Conservation (phyloP, 2,888 invertebrate species). For the Pteria penguin region DNA sequence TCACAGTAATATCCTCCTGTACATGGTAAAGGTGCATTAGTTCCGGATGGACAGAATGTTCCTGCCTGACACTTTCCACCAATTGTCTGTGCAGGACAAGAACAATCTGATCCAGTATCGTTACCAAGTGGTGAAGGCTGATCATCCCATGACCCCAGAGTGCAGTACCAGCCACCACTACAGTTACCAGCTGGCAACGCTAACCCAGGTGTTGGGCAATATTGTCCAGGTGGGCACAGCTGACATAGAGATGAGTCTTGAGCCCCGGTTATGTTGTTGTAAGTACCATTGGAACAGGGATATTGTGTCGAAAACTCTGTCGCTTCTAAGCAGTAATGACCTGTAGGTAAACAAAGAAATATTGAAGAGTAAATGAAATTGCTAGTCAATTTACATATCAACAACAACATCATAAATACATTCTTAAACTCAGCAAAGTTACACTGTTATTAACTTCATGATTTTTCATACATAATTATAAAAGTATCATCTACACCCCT, state of each 20-base stretch:
- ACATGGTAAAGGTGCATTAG: conserved; percentile 67
- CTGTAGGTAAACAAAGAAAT: no score
- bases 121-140: conserved; percentile 69
- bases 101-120: conserved; percentile 62
- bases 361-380: no score
- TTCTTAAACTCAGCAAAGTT: no score
- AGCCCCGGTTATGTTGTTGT: conserved; percentile 68
- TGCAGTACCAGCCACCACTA: conserved; percentile 76
- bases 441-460: no score
- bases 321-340: conserved; percentile 69
- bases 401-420: no score
- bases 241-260: conserved; percentile 63
- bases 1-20: conserved; percentile 73
- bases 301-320: conserved; percentile 72
- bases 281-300: conserved; percentile 74
- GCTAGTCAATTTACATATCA: no score
- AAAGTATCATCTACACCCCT: background rate
- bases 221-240: conserved; percentile 73
- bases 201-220: conserved; percentile 71
- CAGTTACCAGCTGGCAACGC: conserved; percentile 70
- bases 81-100: conserved; percentile 68
- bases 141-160: conserved; percentile 70
- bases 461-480: background rate
- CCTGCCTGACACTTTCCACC: conserved; percentile 75
- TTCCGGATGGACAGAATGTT: conserved; percentile 75